Base-by-base conservation (phyloP, 1,140 invertebrate species). In the Muscidifurax raptorellus region DNA sequence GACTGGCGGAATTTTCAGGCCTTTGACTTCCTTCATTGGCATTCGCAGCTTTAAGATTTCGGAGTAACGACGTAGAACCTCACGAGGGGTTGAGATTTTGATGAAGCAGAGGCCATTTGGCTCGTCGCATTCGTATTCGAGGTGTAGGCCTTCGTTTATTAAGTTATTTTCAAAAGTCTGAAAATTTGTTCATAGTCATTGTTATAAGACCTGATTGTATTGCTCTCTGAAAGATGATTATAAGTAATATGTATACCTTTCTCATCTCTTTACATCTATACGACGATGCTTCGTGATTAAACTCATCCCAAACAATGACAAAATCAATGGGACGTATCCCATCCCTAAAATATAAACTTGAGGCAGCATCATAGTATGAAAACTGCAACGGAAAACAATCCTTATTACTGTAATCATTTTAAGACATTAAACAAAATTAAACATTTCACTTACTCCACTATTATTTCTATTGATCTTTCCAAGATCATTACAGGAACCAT, bases 31-130 rank as follows among this genome's bases (percentile, higher is more conserved):
- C 94, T 97, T 97, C 95, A 99, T 98, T 18, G 98, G 98, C 96
- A 99, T 97, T 92, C 98, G 95, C 40, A 99, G 94, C 91, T 98
- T 98, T 87, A 99, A 94, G 88, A 99, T 96, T 93, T 99, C 98
- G 79, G 97, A 96, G 93, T 99, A 99, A 87, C 97, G 95, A 86
- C 95, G 95, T 71, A 99, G 91, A 6, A 99, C 97, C 90, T 96
- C 94, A 88, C 95, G 94, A 0, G 98, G 97, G 5, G 97, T 97
- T 92, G 99, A 97, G 84, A 99, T 95, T 94, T 96, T 97, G 87
- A 96, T 93, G 91, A 97, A 96, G 90, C 95, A 93, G 84, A 96
- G 88, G 86, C 95, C 94, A 88, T 94, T 93, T 83, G 94, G 91
- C 82, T 95, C 94, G 28, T 94, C 93, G 27, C 93, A 92, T 85